Evolutionary conservation across 2,113 vertebrate species (phyloP).

Genomic region (Noctilio leporinus): DNA sequence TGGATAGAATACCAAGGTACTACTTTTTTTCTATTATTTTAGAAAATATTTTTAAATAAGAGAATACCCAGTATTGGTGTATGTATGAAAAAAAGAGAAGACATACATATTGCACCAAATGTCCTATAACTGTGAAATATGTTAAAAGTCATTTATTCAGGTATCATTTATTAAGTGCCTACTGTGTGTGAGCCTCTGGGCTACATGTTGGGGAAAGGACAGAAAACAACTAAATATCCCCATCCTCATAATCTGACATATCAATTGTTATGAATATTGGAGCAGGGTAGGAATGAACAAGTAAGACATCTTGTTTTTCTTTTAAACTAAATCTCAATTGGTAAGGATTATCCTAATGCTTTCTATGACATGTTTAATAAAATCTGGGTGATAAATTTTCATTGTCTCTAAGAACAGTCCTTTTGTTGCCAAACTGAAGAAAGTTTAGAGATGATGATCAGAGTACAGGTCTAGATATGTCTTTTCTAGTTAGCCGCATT

Average conservation of each 20-base stretch:
- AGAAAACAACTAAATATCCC: not conserved
- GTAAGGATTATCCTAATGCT: not conserved
- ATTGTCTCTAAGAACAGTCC: not conserved
- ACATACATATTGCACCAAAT: not conserved
- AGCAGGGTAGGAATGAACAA: not conserved
- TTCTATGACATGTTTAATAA: not conserved
- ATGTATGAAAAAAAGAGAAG: not conserved
- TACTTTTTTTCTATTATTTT: not conserved
- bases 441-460: not conserved
- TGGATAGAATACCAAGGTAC: not conserved
- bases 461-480: not conserved
- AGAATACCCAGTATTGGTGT: not conserved
- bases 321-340: not conserved
- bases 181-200: not conserved
- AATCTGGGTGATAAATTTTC: not conserved
- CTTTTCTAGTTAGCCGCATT: not conserved
- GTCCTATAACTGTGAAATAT: not conserved
- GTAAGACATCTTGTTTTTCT: not conserved
- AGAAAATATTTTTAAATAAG: not conserved
- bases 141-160: not conserved
- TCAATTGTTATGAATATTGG: not conserved
- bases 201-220: not conserved
- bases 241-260: not conserved
- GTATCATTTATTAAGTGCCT: not conserved
- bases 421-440: not conserved